These are phyloP conservation scores for Prionailurus bengalensis DNA, from an alignment of 2,113 vertebrate genomes.

Conservation along the genomic window DNA sequence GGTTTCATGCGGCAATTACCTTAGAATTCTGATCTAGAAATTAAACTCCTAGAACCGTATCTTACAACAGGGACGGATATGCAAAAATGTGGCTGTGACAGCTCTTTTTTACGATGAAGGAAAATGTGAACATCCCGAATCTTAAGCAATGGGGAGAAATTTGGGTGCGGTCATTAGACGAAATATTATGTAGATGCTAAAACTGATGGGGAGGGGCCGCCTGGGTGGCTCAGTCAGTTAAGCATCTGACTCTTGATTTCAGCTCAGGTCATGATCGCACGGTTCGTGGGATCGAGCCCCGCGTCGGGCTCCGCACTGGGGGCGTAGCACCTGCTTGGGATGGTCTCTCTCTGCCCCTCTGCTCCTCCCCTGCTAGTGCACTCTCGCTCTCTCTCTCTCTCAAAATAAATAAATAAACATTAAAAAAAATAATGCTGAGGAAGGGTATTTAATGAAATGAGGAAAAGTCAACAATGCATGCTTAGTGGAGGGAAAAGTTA, in stretches of 20 bases:
- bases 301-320: too few relatives aligned
- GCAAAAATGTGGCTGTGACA: background rate
- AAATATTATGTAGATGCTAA: background rate
- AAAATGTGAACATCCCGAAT: background rate
- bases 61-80: background rate
- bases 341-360: too few relatives aligned
- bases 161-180: background rate
- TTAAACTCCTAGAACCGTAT: background rate
- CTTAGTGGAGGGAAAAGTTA: background rate
- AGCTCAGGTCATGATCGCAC: too few relatives aligned
- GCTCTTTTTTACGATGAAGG: background rate
- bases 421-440: background rate
- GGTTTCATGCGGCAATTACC: fast-evolving
- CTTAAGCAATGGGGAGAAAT: background rate
- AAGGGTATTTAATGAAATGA: background rate
- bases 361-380: too few relatives aligned
- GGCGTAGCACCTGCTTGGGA: too few relatives aligned
- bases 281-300: too few relatives aligned
- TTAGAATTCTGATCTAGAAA: background rate
- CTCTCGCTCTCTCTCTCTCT: too few relatives aligned
- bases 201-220: background rate
- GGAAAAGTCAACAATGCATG: background rate
- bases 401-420: too few relatives aligned
- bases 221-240: too few relatives aligned
- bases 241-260: too few relatives aligned